phyloP scores from a whole-genome alignment of 2,113 vertebrate genomes.

The Pogona vitticeps region DNA sequence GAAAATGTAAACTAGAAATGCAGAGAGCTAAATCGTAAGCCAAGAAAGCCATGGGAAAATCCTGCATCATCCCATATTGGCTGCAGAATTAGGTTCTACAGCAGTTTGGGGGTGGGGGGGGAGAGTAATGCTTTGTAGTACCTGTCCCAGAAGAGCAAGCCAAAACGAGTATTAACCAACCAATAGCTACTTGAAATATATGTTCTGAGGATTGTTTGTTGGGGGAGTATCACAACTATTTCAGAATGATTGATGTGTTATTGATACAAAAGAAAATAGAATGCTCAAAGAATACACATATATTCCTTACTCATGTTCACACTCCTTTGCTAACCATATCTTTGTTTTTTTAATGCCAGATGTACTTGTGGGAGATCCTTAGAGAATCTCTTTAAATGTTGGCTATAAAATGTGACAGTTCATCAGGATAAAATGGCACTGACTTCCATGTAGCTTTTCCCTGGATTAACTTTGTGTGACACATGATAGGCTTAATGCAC shows the following conservation, averaged over 20 bases:
- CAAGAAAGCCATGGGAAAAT: not conserved
- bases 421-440: not conserved
- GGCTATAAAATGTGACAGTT: not conserved
- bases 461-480: not conserved
- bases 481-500: not conserved
- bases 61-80: not conserved
- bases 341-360: not conserved
- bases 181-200: not conserved
- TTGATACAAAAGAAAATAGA: not conserved
- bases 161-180: not conserved
- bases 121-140: too few species aligned
- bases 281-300: not conserved
- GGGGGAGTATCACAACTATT: not conserved
- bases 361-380: not conserved
- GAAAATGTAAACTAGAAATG: not conserved
- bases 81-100: not conserved
- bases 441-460: not conserved
- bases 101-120: not conserved
- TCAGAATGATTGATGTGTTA: not conserved
- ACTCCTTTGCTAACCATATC: not conserved
- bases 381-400: not conserved
- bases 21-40: not conserved
- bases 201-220: not conserved
- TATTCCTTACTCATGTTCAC: not conserved
- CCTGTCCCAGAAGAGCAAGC: not conserved